Conservation (phyloP, 2,888 invertebrate species). For the Ceriagrion tenellum region DNA sequence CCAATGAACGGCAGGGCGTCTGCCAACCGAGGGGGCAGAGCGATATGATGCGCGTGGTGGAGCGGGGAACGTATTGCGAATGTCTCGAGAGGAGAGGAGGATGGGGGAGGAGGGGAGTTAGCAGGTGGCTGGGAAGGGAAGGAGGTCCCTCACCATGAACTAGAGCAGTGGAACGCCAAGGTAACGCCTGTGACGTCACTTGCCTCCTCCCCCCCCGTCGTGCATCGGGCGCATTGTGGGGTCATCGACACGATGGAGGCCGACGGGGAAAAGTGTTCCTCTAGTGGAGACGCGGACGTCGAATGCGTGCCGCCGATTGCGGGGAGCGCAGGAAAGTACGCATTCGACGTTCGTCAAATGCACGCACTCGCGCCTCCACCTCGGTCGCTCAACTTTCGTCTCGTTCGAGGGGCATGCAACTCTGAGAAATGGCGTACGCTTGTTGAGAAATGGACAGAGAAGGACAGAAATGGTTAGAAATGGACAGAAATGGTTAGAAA, state of each 20-base stretch:
- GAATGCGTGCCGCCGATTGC: too few species aligned
- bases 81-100: background rate
- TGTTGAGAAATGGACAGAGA: too few species aligned
- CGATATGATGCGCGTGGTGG: background rate
- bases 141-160: slow-evolving; percentile 47
- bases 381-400: too few species aligned
- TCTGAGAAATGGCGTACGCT: too few species aligned
- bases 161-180: slow-evolving; percentile 66
- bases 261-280: slow-evolving; percentile 52
- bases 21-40: too few species aligned
- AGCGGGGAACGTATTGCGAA: background rate
- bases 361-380: too few species aligned
- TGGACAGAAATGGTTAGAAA: too few species aligned
- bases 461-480: too few species aligned
- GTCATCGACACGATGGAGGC: slow-evolving; percentile 32
- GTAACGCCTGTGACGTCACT: slow-evolving; percentile 63
- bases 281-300: background rate
- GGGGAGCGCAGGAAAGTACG: too few species aligned
- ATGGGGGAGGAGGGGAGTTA: background rate
- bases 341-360: too few species aligned
- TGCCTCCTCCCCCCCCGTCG: background rate
- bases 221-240: slow-evolving; percentile 3
- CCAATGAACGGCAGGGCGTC: too few species aligned
- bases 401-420: too few species aligned
- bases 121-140: background rate